A percentile compares a stretch with the other conserved stretches of the same genome.
Evolutionary conservation across 2,888 invertebrate species (phyloP).

Genomic region (Cantharis lateralis): DNA sequence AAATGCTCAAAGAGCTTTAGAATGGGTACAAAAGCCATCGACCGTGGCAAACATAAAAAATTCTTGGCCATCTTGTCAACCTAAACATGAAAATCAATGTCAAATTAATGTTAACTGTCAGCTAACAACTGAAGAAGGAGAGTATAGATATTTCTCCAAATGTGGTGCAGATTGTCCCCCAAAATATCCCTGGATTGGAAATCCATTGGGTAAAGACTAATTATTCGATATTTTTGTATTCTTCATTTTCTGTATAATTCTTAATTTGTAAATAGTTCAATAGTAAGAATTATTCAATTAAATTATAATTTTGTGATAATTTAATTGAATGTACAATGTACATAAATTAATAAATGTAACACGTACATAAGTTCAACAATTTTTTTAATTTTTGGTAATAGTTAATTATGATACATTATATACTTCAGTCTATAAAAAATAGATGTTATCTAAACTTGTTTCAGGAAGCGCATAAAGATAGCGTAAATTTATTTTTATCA

Average conservation of each 20-base stretch:
- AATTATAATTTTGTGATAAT: no score
- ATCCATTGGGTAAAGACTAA: slow-evolving; percentile 57
- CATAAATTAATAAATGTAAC: no score
- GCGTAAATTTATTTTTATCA: no score
- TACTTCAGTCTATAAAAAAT: no score
- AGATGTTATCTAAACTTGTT: no score
- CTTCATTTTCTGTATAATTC: no score
- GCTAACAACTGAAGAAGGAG: slow-evolving; percentile 38
- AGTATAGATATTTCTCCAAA: slow-evolving; percentile 57
- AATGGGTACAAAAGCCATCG: slow-evolving; percentile 63
- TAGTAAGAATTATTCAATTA: no score
- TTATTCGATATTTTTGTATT: background rate
- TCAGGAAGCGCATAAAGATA: no score
- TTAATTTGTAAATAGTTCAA: background rate
- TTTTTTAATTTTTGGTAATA: no score
- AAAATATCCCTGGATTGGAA: slow-evolving; percentile 62
- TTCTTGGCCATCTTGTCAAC: slow-evolving; percentile 44
- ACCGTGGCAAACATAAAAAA: slow-evolving; percentile 51
- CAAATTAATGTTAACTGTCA: slow-evolving; percentile 36
- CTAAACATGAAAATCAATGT: slow-evolving; percentile 30
- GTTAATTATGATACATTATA: no score
- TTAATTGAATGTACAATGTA: no score
- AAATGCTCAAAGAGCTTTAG: slow-evolving; percentile 57
- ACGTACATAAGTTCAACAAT: no score
- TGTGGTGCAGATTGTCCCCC: slow-evolving; percentile 58